Evolutionary conservation across 2,113 vertebrate genomes (phyloP), one percentile per base, ranked within the genome.

Genomic region (Ceyx melanurus): DNA sequence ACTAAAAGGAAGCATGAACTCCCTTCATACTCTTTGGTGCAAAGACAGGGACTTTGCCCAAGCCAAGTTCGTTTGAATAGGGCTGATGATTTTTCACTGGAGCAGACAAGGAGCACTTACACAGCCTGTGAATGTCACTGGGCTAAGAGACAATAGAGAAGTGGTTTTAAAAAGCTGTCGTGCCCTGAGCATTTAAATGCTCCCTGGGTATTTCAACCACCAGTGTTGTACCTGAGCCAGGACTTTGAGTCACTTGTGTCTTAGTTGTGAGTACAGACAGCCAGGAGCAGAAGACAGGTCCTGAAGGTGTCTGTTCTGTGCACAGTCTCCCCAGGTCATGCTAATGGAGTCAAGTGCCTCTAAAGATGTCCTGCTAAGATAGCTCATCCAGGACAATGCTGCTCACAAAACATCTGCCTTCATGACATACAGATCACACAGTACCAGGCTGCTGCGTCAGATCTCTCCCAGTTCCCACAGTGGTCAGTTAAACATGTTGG

Each of bases 41-140:
- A 33, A 84, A 79, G 35, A 43, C 42, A 57, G 26, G 5, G n/a
- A 2, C 28, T 81, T 50, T 15, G 6, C 23, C 16, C 58, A 67
- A 45, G 48, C 22, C 65, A 82, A 0, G 8, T 67, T 66, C 10
- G 12, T 28, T 21, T 26, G 35, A 10, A 22, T 29, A 26, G 48
- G 11, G 19, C 19, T 66, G 53, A 48, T 57, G 46, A 40, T 33
- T 72, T 76, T 61, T 46, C 13, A 29, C 20, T 50, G 53, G n/a
- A 51, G 42, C 13, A 57, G 46, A 31, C 17, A 35, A 61, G 42
- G 17, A 80, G 23, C 3, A 2, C 15, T 43, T 42, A n/a, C 21
- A 45, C 31, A 53, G 8, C 23, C n/a, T 0, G 0, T 22, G 35
- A 50, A 56, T 15, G 19, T 56, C 5, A 0, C n/a, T 20, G n/a